Base-by-base conservation (phyloP, 2,888 invertebrate genomes). In the Noctua pronuba region DNA sequence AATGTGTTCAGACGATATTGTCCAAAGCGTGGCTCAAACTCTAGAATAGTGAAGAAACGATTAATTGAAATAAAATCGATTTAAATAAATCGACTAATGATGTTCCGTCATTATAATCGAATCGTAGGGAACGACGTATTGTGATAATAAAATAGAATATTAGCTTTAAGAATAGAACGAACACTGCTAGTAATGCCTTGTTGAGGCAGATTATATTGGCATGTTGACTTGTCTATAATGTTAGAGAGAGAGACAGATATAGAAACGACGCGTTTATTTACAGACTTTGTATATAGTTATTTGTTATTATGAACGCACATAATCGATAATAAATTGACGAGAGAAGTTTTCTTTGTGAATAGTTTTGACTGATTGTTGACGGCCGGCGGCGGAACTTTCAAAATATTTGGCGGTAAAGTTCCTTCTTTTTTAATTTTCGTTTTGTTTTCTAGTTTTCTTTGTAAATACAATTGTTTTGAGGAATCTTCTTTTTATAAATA, bases 1-100 rank as follows among this genome's bases (percentile, higher is more conserved):
- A 82, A 91, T 92, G 93, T 95, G 95, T 95, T 94, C 95, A 93
- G 86, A 90, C 89, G 89, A 90, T 87, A 85, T 88, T 88, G 90
- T 91, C 90, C 89, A 90, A 91, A 90, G 83, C 83, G 90, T 86
- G 91, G 94, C 94, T 93, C 94, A 94, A 94, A 93, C 89, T 86
- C 69, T 91, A 89, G 89, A 84, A 82, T 88, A 89, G 88, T 85
- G 88, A 86, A 87, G 86, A 89, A 87, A 85, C 72, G 72, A 75
- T 52, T 66, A 73, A 69, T 72, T 77, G 46, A 85, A 71, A 86
- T 84, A 84, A 84, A 88, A 88, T 88, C 86, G 82, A 88, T 77
- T 87, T 86, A 78, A 76, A 73, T 68, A 75, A 67, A 78, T 83
- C 80, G 83, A 83, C 35, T 77, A 67, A 28, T 80, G 31, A 80